phyloP scores from a whole-genome alignment of 2,113 vertebrate genomes.

The Narcine bancroftii region DNA sequence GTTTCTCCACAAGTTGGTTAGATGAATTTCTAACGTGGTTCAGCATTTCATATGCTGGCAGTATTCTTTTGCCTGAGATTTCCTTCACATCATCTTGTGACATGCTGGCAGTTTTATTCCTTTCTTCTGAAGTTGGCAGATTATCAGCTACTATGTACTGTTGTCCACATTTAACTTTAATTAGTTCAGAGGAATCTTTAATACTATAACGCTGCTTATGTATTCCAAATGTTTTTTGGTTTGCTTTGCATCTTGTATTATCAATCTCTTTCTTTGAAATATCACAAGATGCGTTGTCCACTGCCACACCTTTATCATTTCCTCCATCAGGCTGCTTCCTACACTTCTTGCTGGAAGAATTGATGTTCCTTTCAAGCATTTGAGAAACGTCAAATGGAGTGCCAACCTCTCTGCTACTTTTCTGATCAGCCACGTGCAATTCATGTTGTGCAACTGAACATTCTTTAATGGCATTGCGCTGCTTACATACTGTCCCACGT shows the following conservation, averaged over 20 bases:
- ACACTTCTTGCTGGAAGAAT: not conserved
- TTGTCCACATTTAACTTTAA: not conserved
- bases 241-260: not conserved
- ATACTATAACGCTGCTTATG: not conserved
- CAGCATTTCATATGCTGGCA: not conserved
- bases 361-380: not conserved
- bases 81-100: not conserved
- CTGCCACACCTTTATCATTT: not conserved
- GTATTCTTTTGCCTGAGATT: not conserved
- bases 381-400: not conserved
- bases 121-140: not conserved
- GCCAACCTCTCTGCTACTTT: not conserved
- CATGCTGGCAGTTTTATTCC: not conserved
- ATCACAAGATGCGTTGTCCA: not conserved
- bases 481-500: not conserved
- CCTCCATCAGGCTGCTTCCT: no score
- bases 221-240: not conserved
- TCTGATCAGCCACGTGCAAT: not conserved
- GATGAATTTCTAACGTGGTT: not conserved
- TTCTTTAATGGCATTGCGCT: not conserved
- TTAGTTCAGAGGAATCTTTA: not conserved
- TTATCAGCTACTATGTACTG: not conserved
- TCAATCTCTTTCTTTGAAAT: not conserved
- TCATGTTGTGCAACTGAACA: not conserved
- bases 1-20: not conserved